Conservation (phyloP, 1,140 invertebrate species). For the Danaus melanippus region DNA sequence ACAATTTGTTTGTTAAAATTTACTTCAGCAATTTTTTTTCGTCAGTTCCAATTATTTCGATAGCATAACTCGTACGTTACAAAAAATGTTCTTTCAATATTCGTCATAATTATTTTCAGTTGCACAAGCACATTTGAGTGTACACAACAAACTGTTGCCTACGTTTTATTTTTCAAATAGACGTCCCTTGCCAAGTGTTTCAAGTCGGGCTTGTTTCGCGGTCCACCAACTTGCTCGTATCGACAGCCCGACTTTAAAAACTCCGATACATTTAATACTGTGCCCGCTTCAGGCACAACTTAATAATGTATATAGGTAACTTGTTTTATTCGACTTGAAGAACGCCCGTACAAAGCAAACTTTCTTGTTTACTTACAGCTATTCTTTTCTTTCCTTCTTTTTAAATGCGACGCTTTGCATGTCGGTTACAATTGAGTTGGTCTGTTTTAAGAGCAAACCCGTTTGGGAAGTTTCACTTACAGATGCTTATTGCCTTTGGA, state of each 20-base stretch:
- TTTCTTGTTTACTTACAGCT: constrained; percentile 56
- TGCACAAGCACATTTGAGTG: constrained; percentile 29
- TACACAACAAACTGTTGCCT: constrained; percentile 60
- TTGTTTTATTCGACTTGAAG: constrained; percentile 52
- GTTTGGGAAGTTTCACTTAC: constrained; percentile 46
- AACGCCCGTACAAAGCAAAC: constrained; percentile 40
- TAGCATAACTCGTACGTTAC: too few species aligned
- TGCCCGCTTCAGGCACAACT: constrained; percentile 49
- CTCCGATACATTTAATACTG: constrained; percentile 57
- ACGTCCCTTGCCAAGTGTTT: constrained; percentile 46
- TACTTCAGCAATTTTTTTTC: too few species aligned
- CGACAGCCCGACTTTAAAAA: constrained; percentile 43
- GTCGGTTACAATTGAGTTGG: constrained; percentile 43
- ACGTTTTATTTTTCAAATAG: constrained; percentile 57
- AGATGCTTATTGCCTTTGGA: constrained; percentile 49
- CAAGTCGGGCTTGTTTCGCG: constrained; percentile 35
- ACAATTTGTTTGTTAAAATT: too few species aligned
- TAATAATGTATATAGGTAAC: constrained; percentile 62
- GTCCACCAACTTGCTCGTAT: constrained; percentile 38
- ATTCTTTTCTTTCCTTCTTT: constrained; percentile 53
- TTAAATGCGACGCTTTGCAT: constrained; percentile 60
- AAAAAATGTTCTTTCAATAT: not conserved
- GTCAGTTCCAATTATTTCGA: too few species aligned
- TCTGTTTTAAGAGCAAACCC: constrained; percentile 48
- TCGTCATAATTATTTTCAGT: constrained; percentile 30